Conservation (phyloP, 2,888 invertebrate species). For the Heliconius ismenius region DNA sequence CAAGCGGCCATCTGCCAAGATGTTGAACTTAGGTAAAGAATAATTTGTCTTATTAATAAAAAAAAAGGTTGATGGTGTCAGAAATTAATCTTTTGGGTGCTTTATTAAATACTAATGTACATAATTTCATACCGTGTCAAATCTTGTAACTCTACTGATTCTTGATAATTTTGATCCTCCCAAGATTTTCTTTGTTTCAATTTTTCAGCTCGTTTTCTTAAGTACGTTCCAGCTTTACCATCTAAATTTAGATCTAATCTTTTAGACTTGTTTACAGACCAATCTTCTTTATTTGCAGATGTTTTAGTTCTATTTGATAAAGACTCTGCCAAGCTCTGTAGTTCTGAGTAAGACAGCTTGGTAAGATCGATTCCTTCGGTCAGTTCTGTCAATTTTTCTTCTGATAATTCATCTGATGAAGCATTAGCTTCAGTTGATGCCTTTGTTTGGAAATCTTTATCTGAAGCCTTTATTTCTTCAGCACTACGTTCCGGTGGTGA, state of each 20-base stretch:
- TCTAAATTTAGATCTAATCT: slow-evolving; percentile 73
- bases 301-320: slow-evolving; percentile 68
- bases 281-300: slow-evolving; percentile 75
- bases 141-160: slow-evolving; percentile 85
- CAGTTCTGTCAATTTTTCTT: slow-evolving; percentile 70
- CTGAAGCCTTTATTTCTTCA: slow-evolving; percentile 54
- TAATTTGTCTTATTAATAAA: no score
- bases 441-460: slow-evolving; percentile 47
- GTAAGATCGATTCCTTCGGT: slow-evolving; percentile 72
- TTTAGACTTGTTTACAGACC: slow-evolving; percentile 72
- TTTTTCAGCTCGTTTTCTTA: slow-evolving; percentile 74
- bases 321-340: slow-evolving; percentile 74
- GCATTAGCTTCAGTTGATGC: slow-evolving; percentile 43
- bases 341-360: slow-evolving; percentile 71
- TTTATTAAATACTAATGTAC: background rate
- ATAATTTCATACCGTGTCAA: slow-evolving; percentile 70
- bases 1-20: no score
- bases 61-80: no score
- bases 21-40: no score
- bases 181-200: slow-evolving; percentile 83
- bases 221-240: slow-evolving; percentile 78
- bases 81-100: no score
- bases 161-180: slow-evolving; percentile 88
- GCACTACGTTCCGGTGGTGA: slow-evolving; percentile 78
- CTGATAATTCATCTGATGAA: slow-evolving; percentile 61